Evolutionary conservation across 2,888 invertebrate genomes (phyloP).

Genomic region (Parnassius apollo): DNA sequence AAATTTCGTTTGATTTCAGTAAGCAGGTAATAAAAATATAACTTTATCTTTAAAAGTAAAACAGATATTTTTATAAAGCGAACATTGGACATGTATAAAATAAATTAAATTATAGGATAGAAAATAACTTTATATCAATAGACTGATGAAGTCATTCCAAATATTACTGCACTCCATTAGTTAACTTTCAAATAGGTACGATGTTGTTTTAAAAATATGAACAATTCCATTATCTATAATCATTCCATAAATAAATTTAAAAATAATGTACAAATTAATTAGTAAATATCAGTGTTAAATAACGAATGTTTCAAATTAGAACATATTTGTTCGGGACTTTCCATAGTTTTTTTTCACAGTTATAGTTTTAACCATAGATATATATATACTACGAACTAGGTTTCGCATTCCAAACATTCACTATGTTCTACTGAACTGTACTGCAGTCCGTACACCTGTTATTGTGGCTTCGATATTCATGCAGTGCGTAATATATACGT

Average conservation of each 20-base stretch:
- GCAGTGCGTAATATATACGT: too few relatives aligned
- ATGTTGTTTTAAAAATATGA: slow-evolving; percentile 37
- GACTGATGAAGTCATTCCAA: slow-evolving; percentile 49
- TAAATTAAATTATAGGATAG: not conserved
- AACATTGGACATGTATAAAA: not conserved
- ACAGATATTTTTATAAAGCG: not conserved
- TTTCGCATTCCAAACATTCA: too few relatives aligned
- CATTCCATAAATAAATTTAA: slow-evolving; percentile 1
- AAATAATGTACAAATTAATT: too few relatives aligned
- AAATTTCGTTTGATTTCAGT: not conserved
- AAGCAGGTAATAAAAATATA: not conserved
- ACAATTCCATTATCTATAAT: slow-evolving; percentile 4
- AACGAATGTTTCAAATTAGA: too few relatives aligned
- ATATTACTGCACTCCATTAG: slow-evolving; percentile 22
- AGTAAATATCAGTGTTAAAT: too few relatives aligned
- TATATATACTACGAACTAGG: too few relatives aligned
- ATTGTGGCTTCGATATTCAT: too few relatives aligned
- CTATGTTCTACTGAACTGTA: too few relatives aligned
- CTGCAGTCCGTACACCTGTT: too few relatives aligned
- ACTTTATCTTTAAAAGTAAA: not conserved
- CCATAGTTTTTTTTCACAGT: too few relatives aligned
- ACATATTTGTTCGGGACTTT: too few relatives aligned
- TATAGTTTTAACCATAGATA: too few relatives aligned
- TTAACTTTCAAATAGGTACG: slow-evolving; percentile 17
- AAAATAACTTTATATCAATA: slow-evolving; percentile 15